Evolutionary conservation across 2,113 vertebrate genomes (phyloP), one percentile per base, ranked within the genome.

Genomic region (Abramis brama): DNA sequence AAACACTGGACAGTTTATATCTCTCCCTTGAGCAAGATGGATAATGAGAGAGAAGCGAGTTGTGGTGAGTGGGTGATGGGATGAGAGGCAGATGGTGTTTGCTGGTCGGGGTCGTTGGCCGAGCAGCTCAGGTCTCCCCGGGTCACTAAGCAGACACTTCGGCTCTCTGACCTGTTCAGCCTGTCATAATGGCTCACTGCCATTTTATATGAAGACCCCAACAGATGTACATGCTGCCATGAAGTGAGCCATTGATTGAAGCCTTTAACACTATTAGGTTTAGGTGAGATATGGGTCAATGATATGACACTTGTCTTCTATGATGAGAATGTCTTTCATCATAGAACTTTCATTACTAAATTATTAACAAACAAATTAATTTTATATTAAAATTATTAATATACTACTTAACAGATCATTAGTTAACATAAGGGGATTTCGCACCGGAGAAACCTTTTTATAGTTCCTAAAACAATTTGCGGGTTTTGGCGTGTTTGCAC

Each of bases 71-170:
- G 64, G 76, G 45, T 25, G 39, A 66, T 36, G 74, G 30, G 27
- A 66, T 62, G 60, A 79, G 47, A 36, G 60, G 43, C 84, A 79
- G 75, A 79, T 68, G 75, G 84, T 78, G 27, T 50, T 13, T 85
- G 27, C 21, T 79, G 75, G 60, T 64, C 33, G 50, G 66, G 43
- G 52, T 57, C 6, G 5, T 76, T 25, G 50, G n/a, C 70, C 25
- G 9, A 57, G 75, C 75, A 11, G 9, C 50, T 80, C 57, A 9
- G 74, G 74, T 78, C 59, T 78, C 74, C 21, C n/a, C 33, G 30
- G 50, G 45, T 78, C 83, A 85, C 84, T 79, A 36, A 80, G 13
- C 57, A 79, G 55, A 62, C 78, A 62, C 13, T 8, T 3, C 4
- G 2, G 36, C 23, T 64, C 21, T 59, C 57, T 80, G 62, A 78